Base-by-base conservation (phyloP, 2,888 invertebrate genomes). In the Trimorus sp. region DNA sequence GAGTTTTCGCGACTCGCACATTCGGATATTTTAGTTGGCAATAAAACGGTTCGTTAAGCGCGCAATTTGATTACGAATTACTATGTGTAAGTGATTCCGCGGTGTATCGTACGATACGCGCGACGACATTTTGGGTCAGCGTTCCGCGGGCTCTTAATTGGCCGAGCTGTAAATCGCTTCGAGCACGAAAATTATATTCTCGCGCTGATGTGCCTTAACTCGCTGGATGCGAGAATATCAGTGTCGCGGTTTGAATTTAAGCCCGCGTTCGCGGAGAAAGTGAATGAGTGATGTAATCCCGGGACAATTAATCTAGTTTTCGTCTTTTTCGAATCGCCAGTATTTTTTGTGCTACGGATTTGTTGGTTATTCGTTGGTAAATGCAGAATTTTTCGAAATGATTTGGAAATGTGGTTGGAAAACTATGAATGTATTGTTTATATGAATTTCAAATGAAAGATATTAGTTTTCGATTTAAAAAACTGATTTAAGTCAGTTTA, bases 21-120 rank as follows among this genome's bases (percentile, higher is more conserved):
- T 12, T 59, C 51, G 6, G 51, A 65, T 40, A 9, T 48, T 65
- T 65, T 26, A 65, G 58, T 38, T 65, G 0, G 37, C 54, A 68
- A 68, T 75, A 60, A 75, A 75, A 68, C 60, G 68, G 66, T 60
- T 75, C 66, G 75, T 60, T 75, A 60, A 60, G 14, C 58, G n/a
- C 8, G 58, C 63, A 15, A 40, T 75, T 75, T 66, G 66, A 75
- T 75, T 66, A 37, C 37, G 42, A 51, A 4, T 36, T 38, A 45
- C 73, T 37, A 9, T 48, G 38, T 56, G 16, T 36, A 37, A 56
- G 12, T 56, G 56, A 56, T 56, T 56, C 12, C n/a, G 11, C 1
- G 11, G 9, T 12, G 56, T 7, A 11, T 56, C 53, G 26, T 26
- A 53, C 12, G 37, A 56, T 12, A 56, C 11, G 16, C 37, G 36